These are phyloP conservation scores for Oplegnathus fasciatus DNA, from an alignment of 2,113 vertebrate species.

Conservation along the genomic window DNA sequence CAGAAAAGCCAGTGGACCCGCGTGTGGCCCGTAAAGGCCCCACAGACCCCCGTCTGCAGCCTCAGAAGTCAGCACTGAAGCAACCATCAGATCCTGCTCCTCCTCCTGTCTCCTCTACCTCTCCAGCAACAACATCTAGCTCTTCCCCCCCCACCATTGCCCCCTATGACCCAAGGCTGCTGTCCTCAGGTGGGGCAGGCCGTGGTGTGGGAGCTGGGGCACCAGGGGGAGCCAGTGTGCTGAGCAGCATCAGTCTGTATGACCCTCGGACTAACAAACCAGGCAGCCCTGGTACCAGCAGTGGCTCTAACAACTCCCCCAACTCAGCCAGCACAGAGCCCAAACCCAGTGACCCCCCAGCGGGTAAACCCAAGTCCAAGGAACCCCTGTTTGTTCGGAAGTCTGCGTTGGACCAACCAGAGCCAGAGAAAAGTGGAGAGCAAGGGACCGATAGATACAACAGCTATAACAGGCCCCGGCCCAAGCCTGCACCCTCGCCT, in stretches of 20 bases:
- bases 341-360: slow-evolving; percentile 68
- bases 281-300: slow-evolving; percentile 66
- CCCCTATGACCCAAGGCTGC: slow-evolving; percentile 91
- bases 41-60: slow-evolving; percentile 88
- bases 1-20: slow-evolving; percentile 91
- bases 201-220: slow-evolving; percentile 74
- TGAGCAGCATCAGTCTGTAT: slow-evolving; percentile 93
- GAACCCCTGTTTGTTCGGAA: slow-evolving; percentile 92
- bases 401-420: slow-evolving; percentile 91
- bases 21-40: slow-evolving; percentile 86
- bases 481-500: slow-evolving; percentile 84
- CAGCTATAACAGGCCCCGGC: slow-evolving; percentile 93
- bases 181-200: slow-evolving; percentile 86
- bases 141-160: slow-evolving; percentile 83
- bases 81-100: slow-evolving; percentile 57
- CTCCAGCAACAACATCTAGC: slow-evolving; percentile 66
- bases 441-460: slow-evolving; percentile 91
- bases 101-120: slow-evolving; percentile 33
- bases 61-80: slow-evolving; percentile 83
- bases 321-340: slow-evolving; percentile 62
- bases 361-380: slow-evolving; percentile 84
- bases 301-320: slow-evolving; percentile 71
- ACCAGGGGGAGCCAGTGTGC: slow-evolving; percentile 88
- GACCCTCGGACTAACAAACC: slow-evolving; percentile 90
- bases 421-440: slow-evolving; percentile 83